phyloP scores from a whole-genome alignment of 2,888 invertebrate species.

The Polydrusus pterygomalis region DNA sequence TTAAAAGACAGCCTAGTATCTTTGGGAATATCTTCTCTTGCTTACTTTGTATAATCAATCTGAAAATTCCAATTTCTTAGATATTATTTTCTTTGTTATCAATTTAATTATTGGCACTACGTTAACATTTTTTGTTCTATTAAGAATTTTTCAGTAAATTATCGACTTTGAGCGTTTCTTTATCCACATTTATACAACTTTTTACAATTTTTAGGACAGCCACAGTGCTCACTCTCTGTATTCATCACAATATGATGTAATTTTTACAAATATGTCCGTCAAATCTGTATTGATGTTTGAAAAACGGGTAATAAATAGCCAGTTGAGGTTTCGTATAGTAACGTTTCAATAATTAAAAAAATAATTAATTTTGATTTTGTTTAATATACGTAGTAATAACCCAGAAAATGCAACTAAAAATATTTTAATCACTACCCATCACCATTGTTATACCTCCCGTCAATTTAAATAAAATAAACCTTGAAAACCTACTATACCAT shows the following conservation, averaged over 20 bases:
- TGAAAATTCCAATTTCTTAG: slow-evolving; percentile 6
- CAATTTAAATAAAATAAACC: too few species aligned
- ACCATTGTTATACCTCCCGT: too few species aligned
- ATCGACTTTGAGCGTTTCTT: slow-evolving; percentile 31
- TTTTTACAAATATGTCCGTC: not conserved
- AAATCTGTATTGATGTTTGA: not conserved
- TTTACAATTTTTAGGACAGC: slow-evolving; percentile 37
- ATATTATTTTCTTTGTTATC: slow-evolving; percentile 2
- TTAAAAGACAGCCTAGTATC: too few species aligned
- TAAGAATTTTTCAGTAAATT: slow-evolving; percentile 8
- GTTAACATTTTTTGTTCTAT: slow-evolving; percentile 18
- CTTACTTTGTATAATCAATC: slow-evolving; percentile 9
- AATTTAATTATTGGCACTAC: slow-evolving; percentile 41
- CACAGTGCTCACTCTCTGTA: slow-evolving; percentile 39
- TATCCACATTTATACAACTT: slow-evolving; percentile 26
- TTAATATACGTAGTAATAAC: too few species aligned
- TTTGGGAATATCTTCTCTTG: too few species aligned
- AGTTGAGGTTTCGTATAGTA: too few species aligned
- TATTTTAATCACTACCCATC: too few species aligned
- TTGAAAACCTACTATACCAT: too few species aligned
- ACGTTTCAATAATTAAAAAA: too few species aligned
- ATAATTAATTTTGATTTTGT: too few species aligned
- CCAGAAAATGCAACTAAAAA: too few species aligned
- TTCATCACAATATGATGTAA: slow-evolving; percentile 28
- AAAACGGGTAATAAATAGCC: not conserved